These are phyloP conservation scores for Petrocephalus sullivani DNA, from an alignment of 2,797 vertebrate species.

Conservation along the genomic window DNA sequence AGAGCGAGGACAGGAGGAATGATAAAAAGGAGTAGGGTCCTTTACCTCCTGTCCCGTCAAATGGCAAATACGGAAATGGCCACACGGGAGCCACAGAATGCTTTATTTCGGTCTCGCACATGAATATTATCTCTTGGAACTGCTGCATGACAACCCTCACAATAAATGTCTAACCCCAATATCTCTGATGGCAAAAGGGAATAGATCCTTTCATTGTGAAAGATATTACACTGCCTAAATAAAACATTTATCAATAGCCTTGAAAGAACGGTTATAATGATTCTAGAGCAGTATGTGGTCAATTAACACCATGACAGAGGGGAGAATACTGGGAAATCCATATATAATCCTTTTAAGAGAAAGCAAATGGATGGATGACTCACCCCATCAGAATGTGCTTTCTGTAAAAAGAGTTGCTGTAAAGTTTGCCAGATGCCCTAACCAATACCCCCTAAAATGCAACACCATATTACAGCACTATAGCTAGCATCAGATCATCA, in stretches of 20 bases:
- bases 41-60: not conserved
- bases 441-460: not conserved
- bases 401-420: not conserved
- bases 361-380: not conserved
- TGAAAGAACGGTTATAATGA: not conserved
- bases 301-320: not conserved
- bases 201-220: constrained; percentile 6
- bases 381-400: not conserved
- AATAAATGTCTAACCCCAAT: not conserved
- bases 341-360: not conserved
- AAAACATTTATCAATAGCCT: constrained; percentile 1
- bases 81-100: constrained; percentile 23
- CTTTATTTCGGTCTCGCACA: constrained; percentile 29
- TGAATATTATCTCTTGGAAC: constrained; percentile 34
- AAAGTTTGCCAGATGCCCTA: not conserved
- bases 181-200: not conserved
- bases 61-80: not conserved
- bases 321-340: not conserved
- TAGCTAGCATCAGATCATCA: not conserved
- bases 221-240: constrained; percentile 3
- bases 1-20: constrained; percentile 10
- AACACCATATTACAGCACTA: not conserved
- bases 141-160: not conserved
- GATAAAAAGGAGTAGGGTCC: not conserved
- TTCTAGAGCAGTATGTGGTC: not conserved